Conservation (phyloP, 2,888 invertebrate species). For the Sycophila texana region DNA sequence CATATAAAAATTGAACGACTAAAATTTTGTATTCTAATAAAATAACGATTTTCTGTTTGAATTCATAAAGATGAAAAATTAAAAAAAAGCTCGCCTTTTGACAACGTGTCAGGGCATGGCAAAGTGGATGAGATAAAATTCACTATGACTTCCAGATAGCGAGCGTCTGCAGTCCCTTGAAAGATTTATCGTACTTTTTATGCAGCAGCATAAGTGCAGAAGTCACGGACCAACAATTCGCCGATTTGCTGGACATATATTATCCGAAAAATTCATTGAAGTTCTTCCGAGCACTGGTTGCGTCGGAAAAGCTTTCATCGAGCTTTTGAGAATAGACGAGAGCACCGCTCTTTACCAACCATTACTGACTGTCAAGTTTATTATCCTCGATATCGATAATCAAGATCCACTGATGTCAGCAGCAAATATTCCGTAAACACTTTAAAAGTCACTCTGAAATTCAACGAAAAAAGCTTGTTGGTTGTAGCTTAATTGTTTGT, state of each 20-base stretch:
- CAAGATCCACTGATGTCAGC: slow-evolving; percentile 42
- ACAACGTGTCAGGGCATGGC: slow-evolving; percentile 57
- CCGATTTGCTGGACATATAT: slow-evolving; percentile 76
- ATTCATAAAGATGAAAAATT: too few species aligned
- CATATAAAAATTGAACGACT: too few species aligned
- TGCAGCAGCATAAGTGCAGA: slow-evolving; percentile 77
- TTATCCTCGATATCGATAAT: slow-evolving; percentile 8
- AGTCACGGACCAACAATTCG: slow-evolving; percentile 74
- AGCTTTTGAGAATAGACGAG: slow-evolving; percentile 60
- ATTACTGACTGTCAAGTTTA: slow-evolving; percentile 56
- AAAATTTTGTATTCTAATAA: too few species aligned
- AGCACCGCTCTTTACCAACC: slow-evolving; percentile 63
- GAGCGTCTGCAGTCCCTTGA: slow-evolving; percentile 76
- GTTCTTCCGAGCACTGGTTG: slow-evolving; percentile 74
- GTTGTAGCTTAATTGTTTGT: neutral
- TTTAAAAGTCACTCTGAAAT: slow-evolving; percentile 16
- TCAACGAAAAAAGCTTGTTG: slow-evolving; percentile 3
- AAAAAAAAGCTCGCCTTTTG: too few species aligned
- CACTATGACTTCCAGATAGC: slow-evolving; percentile 80
- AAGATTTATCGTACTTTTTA: slow-evolving; percentile 79
- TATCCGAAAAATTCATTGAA: slow-evolving; percentile 76
- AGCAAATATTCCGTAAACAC: slow-evolving; percentile 24
- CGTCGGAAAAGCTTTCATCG: slow-evolving; percentile 63
- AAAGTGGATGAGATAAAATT: slow-evolving; percentile 77
- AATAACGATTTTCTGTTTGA: too few species aligned